phyloP scores from a whole-genome alignment of 2,113 vertebrate genomes.

The Halichoerus grypus region DNA sequence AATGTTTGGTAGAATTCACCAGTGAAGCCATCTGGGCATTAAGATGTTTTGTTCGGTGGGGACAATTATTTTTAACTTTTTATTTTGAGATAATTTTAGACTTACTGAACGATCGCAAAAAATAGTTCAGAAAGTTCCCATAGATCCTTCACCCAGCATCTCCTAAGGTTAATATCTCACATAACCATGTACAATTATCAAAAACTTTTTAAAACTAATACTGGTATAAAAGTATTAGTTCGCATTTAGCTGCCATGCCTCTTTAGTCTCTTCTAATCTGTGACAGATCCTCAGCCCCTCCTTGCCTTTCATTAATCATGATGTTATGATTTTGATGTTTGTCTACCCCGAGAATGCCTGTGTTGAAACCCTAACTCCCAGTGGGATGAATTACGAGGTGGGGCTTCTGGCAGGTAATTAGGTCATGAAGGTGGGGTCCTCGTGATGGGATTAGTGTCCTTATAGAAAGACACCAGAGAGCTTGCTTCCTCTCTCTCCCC shows the following conservation, averaged over 20 bases:
- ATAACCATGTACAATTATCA: background rate
- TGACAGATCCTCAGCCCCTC: background rate
- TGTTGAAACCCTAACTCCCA: background rate
- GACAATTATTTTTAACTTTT: conserved; percentile 68
- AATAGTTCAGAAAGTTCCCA: conserved; percentile 15
- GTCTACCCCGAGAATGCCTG: background rate
- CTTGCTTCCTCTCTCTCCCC: background rate
- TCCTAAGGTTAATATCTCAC: background rate
- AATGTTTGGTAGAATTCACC: conserved; percentile 45
- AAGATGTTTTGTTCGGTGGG: conserved; percentile 37
- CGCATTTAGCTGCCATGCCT: background rate
- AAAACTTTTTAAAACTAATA: background rate
- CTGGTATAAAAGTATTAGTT: background rate
- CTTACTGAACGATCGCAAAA: background rate
- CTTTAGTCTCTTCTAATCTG: background rate
- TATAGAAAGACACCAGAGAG: background rate
- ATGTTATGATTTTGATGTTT: background rate
- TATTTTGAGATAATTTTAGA: conserved; percentile 67
- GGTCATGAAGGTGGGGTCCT: background rate
- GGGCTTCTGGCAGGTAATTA: background rate
- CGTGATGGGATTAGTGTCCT: background rate
- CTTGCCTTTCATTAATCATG: background rate
- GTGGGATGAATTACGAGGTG: background rate
- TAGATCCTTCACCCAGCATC: background rate
- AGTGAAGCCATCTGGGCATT: conserved; percentile 4